Percentiles rank a stretch among this genome's conserved stretches.
Evolutionary conservation across 2,113 vertebrate genomes (phyloP).

Genomic region (Scytalopus superciliaris): DNA sequence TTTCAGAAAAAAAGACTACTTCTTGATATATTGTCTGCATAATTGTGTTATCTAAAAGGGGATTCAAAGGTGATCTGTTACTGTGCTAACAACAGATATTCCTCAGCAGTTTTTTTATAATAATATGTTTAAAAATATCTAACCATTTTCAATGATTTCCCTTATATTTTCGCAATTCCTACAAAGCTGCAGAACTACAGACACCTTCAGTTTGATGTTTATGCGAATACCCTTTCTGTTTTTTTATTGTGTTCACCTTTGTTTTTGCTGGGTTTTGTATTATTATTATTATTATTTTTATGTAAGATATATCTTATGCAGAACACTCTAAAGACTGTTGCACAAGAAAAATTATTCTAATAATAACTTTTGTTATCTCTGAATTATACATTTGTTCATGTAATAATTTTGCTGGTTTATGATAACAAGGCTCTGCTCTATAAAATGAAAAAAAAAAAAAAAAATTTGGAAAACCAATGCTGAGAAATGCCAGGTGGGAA

Average conservation of each 20-base stretch:
- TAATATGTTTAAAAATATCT: neutral
- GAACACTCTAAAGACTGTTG: neutral
- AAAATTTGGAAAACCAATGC: neutral
- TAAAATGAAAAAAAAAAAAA: neutral
- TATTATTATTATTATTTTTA: neutral
- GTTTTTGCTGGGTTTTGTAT: rapidly evolving
- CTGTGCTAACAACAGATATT: neutral
- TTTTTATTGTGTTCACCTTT: neutral
- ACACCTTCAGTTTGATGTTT: neutral
- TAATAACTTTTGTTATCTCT: neutral
- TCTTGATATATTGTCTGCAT: neutral
- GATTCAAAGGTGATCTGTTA: neutral
- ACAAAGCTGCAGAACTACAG: neutral
- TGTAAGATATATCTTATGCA: neutral
- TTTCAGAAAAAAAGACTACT: neutral
- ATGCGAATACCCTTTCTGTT: neutral
- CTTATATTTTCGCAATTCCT: neutral
- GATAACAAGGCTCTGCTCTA: neutral
- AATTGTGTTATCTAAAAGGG: neutral
- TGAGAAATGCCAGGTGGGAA: neutral
- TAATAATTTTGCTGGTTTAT: neutral
- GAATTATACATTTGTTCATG: neutral
- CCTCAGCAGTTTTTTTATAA: neutral
- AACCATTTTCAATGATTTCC: neutral
- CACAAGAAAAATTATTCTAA: neutral